Conservation (phyloP, 2,888 invertebrate species). For the Brassicogethes aeneus region DNA sequence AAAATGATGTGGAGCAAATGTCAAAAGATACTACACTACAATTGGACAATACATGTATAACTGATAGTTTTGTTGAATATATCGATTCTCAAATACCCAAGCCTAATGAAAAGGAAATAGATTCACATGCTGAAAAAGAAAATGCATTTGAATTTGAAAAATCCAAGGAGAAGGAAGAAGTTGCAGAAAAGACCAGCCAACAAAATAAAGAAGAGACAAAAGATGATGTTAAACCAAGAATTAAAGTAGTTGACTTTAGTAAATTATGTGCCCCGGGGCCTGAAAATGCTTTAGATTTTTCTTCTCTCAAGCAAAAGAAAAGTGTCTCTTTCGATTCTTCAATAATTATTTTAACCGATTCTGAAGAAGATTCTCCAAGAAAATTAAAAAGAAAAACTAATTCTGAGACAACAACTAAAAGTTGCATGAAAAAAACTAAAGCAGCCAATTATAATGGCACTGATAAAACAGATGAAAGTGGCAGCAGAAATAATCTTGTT, state of each 20-base stretch:
- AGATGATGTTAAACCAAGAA: conserved; percentile 16
- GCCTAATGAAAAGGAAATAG: neutral
- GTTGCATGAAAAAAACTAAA: no score
- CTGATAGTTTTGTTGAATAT: conserved; percentile 1
- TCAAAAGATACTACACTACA: neutral
- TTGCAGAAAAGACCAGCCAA: neutral
- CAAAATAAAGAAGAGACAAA: conserved; percentile 2
- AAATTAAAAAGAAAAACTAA: conserved; percentile 10
- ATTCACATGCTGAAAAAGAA: neutral
- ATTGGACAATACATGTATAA: conserved; percentile 6
- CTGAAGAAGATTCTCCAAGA: conserved; percentile 28
- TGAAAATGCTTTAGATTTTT: conserved; percentile 10
- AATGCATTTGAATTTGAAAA: conserved; percentile 1
- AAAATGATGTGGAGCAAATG: neutral
- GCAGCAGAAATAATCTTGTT: no score
- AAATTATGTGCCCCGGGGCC: conserved; percentile 35
- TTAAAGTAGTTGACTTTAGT: conserved; percentile 35
- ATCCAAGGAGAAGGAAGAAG: conserved; percentile 4
- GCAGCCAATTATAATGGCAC: no score
- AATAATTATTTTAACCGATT: conserved; percentile 31
- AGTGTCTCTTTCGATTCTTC: conserved; percentile 25
- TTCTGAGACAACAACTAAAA: no score
- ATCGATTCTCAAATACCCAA: conserved; percentile 2
- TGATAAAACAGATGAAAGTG: no score
- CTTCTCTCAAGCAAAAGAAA: conserved; percentile 16